Conservation (phyloP, 2,113 vertebrate genomes). For the Amia ocellicauda region DNA sequence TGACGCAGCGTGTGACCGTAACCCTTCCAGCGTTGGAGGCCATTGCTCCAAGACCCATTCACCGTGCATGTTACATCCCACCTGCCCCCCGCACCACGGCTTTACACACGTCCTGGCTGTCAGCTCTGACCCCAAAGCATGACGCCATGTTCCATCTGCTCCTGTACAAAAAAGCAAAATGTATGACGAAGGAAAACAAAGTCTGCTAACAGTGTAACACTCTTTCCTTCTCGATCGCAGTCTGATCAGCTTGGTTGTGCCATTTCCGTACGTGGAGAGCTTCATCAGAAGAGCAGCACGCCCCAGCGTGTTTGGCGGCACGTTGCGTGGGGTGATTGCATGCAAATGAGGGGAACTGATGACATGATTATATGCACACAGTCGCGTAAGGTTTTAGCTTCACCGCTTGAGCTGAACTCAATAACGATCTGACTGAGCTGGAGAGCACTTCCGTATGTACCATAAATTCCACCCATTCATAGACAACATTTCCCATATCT, state of each 20-base stretch:
- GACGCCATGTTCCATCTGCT: no score
- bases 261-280: constrained; percentile 28
- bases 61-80: constrained; percentile 1
- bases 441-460: constrained; percentile 34
- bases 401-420: constrained; percentile 42
- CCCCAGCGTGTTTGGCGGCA: constrained; percentile 42
- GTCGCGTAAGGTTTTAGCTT: constrained; percentile 44
- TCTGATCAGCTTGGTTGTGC: constrained; percentile 44
- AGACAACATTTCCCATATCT: constrained; percentile 42
- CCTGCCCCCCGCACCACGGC: background rate
- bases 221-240: constrained; percentile 20
- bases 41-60: background rate
- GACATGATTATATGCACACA: constrained; percentile 43
- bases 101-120: background rate
- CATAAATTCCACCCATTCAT: constrained; percentile 48
- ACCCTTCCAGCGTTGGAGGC: background rate
- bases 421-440: constrained; percentile 53
- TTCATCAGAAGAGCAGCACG: constrained; percentile 34
- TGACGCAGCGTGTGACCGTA: background rate
- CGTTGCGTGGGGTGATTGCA: constrained; percentile 58
- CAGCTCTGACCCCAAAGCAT: background rate
- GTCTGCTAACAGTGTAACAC: no score
- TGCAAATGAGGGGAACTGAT: constrained; percentile 56
- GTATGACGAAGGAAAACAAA: no score
- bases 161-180: no score